Base-by-base conservation (phyloP, 1,140 invertebrate genomes). In the Drosophila malerkotliana region DNA sequence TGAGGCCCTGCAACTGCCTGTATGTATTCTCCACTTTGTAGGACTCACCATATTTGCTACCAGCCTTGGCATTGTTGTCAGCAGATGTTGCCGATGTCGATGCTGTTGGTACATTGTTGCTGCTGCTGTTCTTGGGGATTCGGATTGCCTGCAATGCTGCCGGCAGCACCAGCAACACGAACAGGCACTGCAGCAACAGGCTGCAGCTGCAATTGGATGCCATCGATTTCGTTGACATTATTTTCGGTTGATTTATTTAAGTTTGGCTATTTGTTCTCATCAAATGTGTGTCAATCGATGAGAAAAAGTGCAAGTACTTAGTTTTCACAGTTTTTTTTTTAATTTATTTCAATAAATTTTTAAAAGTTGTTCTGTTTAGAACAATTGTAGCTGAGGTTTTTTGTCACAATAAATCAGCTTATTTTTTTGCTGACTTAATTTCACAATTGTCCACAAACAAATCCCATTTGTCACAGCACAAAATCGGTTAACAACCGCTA, bases 211-310 rank as follows among this genome's bases (percentile, higher is more conserved):
- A 41, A 55, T 49, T 47, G 75, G 66, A 57, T 32, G 62, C 77
- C 69, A 77, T 81, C 75, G 74, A 87, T 87, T 85, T 82, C 71
- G 79, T 87, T 82, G 78, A 85, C 82, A 84, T 84, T 80, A 77
- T 84, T 79, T 80, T 68, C 37, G 67, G 59, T 74, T 87, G 77
- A 77, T 81, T 87, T 84, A 81, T 82, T 73, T 69, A 26, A 61
- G 68, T 61, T 78, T 82, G 48, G 12, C 72, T 68, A 49, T 54
- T 56, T 71, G 56, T 66, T 63, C 39, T 60, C 61, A 72, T 76
- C 53, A 49, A 84, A 84, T 72, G 66, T 83, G 61, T 83, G 80
- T 72, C 80, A 83, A 66, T 67, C 62, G 60, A 28, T 64, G 63
- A 39, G 51, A 41, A 62, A 69, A 69, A 69, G 67, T 69, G 66